Evolutionary conservation across 2,113 vertebrate species (phyloP), one percentile per base, ranked within the genome.

Genomic region (Corythoichthys haematopterus): DNA sequence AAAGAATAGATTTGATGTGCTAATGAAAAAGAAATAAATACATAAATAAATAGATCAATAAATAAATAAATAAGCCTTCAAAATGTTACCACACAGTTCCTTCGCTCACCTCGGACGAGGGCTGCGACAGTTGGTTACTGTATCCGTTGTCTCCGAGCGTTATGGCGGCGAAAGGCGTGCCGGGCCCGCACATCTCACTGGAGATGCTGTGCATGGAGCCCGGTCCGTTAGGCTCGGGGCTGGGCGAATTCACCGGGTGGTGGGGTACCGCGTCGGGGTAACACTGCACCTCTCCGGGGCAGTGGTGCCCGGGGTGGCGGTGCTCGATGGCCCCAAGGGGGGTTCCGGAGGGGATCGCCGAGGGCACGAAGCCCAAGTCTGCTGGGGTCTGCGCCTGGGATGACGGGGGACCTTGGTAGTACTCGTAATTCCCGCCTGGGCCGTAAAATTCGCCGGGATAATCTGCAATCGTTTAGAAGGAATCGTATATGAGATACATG

Each of bases 371-470:
- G 14, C 95, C 94, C 80, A 98, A 90, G 80, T 99, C 97, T 80
- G 94, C 93, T 0, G 97, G 97, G 0, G 95, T 98, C 89, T 98
- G 97, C 2, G 95, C 95, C 86, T 96, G 97, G 10, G 95, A 94
- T 0, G 95, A 93, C 0, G 96, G 96, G 7, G 94, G 95, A 50
- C 95, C 95, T 91, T 97, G 97, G 86, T 93, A 99, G 88, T 97
- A 99, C 86, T 98, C 97, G 5, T 97, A 99, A 83, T 96, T 98
- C 88, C 94, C 92, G 65, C 94, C 96, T 14, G 95, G 91, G 53
- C 93, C 92, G 14, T 99, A 98, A 87, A 96, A 99, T 80, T 99
- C 97, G 67, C 92, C 93, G 77, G 95, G 95, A 84, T 98, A 99
- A 89, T 99, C 97, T 98, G 87, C 1, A 71, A 75, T 40, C 6